Percentiles rank a stretch among this genome's conserved stretches.
Conservation (phyloP, 2,113 vertebrate species). For the Callospermophilus lateralis region DNA sequence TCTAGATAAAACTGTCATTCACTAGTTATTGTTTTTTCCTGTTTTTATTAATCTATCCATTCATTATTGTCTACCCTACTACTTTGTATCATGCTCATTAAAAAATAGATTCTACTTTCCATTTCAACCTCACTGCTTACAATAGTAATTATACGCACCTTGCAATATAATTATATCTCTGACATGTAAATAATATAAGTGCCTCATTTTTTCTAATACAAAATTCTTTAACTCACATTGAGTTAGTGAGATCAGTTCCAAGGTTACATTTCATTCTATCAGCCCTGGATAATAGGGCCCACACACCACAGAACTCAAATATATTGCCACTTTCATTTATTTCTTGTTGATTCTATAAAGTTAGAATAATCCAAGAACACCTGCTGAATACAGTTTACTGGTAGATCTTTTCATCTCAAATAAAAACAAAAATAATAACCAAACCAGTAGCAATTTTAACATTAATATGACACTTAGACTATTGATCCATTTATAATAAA, state of each 20-base stretch:
- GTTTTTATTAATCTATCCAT: background rate
- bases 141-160: background rate
- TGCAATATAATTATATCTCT: background rate
- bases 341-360: background rate
- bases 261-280: background rate
- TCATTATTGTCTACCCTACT: background rate
- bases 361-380: background rate
- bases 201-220: background rate
- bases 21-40: background rate
- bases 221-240: background rate
- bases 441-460: no score
- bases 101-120: background rate
- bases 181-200: background rate
- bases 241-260: background rate
- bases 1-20: background rate
- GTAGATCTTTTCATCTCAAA: background rate
- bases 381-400: background rate
- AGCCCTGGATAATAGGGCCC: background rate
- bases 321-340: background rate
- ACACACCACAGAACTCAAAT: background rate
- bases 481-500: background rate
- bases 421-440: background rate
- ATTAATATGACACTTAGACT: background rate
- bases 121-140: background rate
- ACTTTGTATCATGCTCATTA: background rate